Percentiles rank a stretch among this genome's conserved stretches.
Conservation (phyloP, 2,113 vertebrate species). For the Podocnemis expansa region DNA sequence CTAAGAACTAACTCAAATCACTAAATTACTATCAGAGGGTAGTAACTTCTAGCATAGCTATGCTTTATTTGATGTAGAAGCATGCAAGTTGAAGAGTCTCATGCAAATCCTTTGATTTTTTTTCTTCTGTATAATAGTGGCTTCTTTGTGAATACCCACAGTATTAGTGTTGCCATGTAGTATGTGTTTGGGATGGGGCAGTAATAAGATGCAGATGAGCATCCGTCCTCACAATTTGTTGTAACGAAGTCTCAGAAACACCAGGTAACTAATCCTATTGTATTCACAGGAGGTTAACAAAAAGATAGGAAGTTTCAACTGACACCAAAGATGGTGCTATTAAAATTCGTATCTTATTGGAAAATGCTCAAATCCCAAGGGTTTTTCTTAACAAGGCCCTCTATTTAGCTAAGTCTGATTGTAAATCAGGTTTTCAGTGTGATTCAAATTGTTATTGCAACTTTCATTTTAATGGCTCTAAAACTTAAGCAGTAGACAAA, state of each 20-base stretch:
- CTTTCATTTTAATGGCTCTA: constrained; percentile 26
- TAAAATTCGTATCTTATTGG: constrained; percentile 9
- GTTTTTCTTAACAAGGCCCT: neutral
- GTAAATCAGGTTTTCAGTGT: constrained; percentile 21
- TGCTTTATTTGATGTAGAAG: neutral
- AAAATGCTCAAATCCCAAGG: constrained; percentile 9
- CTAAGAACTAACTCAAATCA: neutral
- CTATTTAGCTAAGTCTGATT: neutral
- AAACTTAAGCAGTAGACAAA: constrained; percentile 47
- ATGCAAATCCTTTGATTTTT: neutral
- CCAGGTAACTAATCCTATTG: neutral
- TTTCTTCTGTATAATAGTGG: neutral
- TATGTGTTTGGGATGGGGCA: neutral
- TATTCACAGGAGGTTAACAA: neutral
- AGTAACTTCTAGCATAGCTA: neutral
- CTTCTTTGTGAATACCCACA: neutral
- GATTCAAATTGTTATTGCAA: constrained; percentile 50
- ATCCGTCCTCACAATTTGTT: no score
- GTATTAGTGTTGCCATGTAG: neutral
- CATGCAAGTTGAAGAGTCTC: neutral
- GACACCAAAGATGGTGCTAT: neutral
- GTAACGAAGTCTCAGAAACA: neutral
- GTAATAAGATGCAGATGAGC: no score
- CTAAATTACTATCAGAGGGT: neutral
- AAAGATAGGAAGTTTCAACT: neutral